phyloP scores from a whole-genome alignment of 2,888 invertebrate species.

The Diarsia mendica region DNA sequence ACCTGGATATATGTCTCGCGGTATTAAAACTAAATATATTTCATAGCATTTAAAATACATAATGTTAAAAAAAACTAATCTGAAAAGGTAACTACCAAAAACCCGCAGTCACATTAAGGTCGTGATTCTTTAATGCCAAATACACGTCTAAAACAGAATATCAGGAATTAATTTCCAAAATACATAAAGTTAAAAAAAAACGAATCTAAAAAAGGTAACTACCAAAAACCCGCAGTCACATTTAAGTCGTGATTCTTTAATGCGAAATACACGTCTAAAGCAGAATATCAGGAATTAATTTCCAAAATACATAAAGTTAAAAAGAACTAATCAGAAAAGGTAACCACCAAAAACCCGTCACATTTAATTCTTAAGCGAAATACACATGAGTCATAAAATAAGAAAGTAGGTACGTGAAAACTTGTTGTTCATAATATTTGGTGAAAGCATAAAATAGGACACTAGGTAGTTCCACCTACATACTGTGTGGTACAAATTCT shows the following conservation, averaged over 20 bases:
- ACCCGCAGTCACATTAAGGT: not conserved
- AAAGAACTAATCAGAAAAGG: not conserved
- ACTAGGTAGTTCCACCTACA: slow-evolving; percentile 19
- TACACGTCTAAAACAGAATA: not conserved
- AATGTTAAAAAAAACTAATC: not conserved
- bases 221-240: slow-evolving; percentile 6
- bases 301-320: not conserved
- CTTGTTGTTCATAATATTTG: slow-evolving; percentile 43
- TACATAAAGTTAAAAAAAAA: not conserved
- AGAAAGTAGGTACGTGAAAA: slow-evolving; percentile 50
- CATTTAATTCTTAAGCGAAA: slow-evolving; percentile 12
- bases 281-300: not conserved
- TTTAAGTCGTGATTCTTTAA: not conserved
- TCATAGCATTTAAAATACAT: no score
- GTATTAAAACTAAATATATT: no score
- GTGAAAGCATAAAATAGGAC: slow-evolving; percentile 56
- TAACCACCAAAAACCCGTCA: slow-evolving; percentile 13
- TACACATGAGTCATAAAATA: slow-evolving; percentile 46
- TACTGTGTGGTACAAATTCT: slow-evolving; percentile 25
- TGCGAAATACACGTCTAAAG: not conserved
- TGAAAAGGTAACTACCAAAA: slow-evolving; percentile 14
- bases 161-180: not conserved
- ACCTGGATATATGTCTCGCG: no score
- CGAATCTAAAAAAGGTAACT: not conserved
- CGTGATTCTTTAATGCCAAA: no score